Percentiles rank a stretch among this genome's conserved stretches.
These are phyloP conservation scores for Gobio occitaniae DNA, from an alignment of 2,797 vertebrate species.

Conservation along the genomic window DNA sequence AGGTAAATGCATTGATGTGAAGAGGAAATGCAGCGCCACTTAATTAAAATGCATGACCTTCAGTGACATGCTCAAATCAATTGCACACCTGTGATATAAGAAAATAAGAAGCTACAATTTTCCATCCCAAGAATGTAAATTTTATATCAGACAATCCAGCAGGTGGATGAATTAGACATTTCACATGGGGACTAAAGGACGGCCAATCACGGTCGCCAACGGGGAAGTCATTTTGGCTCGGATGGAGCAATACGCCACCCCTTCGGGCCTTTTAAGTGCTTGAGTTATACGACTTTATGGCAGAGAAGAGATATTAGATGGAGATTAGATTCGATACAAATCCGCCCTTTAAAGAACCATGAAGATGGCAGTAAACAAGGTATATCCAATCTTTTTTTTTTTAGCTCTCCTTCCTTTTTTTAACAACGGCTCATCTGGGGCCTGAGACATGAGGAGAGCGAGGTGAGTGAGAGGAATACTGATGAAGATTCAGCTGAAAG, in stretches of 20 bases:
- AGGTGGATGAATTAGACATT: conserved; percentile 59
- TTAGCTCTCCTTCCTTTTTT: conserved; percentile 44
- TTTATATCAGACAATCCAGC: conserved; percentile 3
- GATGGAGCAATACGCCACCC: conserved; percentile 74
- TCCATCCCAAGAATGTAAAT: conserved; percentile 2
- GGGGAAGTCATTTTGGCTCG: conserved; percentile 62
- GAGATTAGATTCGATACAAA: conserved; percentile 74
- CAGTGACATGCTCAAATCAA: conserved; percentile 8
- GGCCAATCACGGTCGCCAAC: conserved; percentile 61
- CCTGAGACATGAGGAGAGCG: conserved; percentile 60
- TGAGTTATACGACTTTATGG: conserved; percentile 68
- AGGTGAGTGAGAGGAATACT: conserved; percentile 70
- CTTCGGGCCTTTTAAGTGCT: conserved; percentile 65
- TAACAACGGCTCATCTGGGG: conserved; percentile 60
- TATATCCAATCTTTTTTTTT: conserved; percentile 53
- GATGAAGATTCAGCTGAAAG: conserved; percentile 65
- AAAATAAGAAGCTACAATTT: background rate
- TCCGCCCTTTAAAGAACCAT: conserved; percentile 70
- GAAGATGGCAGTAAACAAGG: conserved; percentile 75
- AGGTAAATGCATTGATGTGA: conserved; percentile 34
- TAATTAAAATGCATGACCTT: conserved; percentile 39
- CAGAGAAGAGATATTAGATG: conserved; percentile 71
- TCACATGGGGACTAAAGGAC: conserved; percentile 56
- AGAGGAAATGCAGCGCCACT: conserved; percentile 26
- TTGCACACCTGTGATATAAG: background rate